Conservation (phyloP, 1,140 invertebrate species). For the Drosophila kohkoa region DNA sequence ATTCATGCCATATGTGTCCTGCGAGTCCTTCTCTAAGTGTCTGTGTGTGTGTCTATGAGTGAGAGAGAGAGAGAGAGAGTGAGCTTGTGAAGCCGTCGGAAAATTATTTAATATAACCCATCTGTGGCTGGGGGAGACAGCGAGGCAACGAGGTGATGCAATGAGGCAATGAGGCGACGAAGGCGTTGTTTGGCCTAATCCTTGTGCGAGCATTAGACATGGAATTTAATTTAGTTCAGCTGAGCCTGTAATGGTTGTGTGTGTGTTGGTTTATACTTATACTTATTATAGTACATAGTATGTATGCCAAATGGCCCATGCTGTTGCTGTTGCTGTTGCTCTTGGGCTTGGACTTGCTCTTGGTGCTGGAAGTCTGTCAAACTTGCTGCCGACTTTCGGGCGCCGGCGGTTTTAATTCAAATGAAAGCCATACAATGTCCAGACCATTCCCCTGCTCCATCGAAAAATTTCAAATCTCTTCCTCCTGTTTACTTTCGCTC, state of each 20-base stretch:
- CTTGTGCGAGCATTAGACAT: conserved; percentile 80
- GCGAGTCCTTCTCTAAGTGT: conserved; percentile 6
- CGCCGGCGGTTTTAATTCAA: conserved; percentile 78
- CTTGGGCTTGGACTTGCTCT: conserved; percentile 16
- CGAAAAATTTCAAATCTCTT: not conserved
- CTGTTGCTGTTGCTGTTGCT: conserved; percentile 38
- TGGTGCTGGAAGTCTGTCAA: conserved; percentile 69
- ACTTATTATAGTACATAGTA: conserved; percentile 56
- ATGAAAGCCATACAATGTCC: conserved; percentile 60
- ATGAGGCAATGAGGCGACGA: conserved; percentile 63
- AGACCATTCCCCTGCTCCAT: not conserved
- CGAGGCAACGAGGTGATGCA: conserved; percentile 14
- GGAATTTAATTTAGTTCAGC: conserved; percentile 80
- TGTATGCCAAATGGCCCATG: conserved; percentile 73
- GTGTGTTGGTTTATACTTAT: conserved; percentile 20
- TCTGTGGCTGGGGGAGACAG: conserved; percentile 55
- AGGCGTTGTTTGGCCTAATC: conserved; percentile 77
- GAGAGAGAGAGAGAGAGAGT: not conserved
- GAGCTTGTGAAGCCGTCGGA: conserved; percentile 44
- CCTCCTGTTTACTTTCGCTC: conserved; percentile 53
- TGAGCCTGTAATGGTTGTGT: conserved; percentile 13
- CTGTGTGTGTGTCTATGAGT: conserved; percentile 31
- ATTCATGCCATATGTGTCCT: conserved; percentile 78
- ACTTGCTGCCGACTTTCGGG: conserved; percentile 65
- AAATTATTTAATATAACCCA: conserved; percentile 83